phyloP scores from a whole-genome alignment of 2,113 vertebrate species.

The Microtus oregoni region DNA sequence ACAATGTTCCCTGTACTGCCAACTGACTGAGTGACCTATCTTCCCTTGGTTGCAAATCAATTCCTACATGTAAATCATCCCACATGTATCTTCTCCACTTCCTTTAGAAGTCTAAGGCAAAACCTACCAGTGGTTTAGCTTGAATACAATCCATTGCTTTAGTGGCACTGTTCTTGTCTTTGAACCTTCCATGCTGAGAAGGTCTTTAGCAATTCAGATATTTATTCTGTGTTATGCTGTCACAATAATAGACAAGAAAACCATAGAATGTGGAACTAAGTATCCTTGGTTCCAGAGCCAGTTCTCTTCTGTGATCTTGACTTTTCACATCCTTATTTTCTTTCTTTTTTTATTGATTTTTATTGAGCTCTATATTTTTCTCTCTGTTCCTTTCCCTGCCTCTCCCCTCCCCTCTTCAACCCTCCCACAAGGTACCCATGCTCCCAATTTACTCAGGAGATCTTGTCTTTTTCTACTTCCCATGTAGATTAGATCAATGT shows the following conservation, averaged over 20 bases:
- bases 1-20: not conserved
- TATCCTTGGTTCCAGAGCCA: not conserved
- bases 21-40: not conserved
- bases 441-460: no score
- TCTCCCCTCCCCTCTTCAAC: no score
- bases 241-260: slow-evolving; percentile 12
- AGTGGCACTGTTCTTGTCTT: not conserved
- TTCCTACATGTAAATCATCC: not conserved
- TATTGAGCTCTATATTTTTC: no score
- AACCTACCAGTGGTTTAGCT: not conserved
- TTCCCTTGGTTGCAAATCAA: not conserved
- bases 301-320: slow-evolving; percentile 20
- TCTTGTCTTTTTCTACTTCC: no score
- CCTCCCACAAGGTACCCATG: no score
- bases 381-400: no score
- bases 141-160: not conserved
- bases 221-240: slow-evolving; percentile 41
- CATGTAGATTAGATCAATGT: no score
- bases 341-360: not conserved
- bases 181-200: slow-evolving; percentile 19
- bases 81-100: not conserved
- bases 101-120: slow-evolving; percentile 12
- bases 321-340: not conserved
- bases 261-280: not conserved
- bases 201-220: slow-evolving; percentile 2